Percentiles rank a stretch among this genome's conserved stretches.
Conservation (phyloP, 2,888 invertebrate genomes). For the Eudemis profundana region DNA sequence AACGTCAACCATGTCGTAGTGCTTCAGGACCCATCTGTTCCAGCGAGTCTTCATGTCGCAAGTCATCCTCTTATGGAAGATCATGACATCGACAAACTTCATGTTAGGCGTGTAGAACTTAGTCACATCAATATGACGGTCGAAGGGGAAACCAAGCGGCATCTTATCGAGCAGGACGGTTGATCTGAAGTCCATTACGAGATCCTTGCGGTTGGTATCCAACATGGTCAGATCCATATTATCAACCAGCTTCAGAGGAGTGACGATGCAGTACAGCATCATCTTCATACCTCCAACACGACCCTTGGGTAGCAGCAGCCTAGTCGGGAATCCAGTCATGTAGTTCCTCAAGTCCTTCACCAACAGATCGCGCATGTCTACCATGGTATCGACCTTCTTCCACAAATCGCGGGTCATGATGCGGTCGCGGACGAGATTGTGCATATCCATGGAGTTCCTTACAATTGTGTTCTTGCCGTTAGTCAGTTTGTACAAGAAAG, state of each 20-base stretch:
- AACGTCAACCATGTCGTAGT: slow-evolving; percentile 65
- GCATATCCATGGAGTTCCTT: slow-evolving; percentile 87
- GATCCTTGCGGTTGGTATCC: slow-evolving; percentile 78
- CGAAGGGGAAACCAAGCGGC: slow-evolving; percentile 90
- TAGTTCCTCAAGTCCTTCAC: slow-evolving; percentile 73
- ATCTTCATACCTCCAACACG: slow-evolving; percentile 87
- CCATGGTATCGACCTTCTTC: slow-evolving; percentile 86
- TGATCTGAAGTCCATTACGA: slow-evolving; percentile 68
- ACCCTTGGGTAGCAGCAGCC: slow-evolving; percentile 90
- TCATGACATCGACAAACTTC: slow-evolving; percentile 86
- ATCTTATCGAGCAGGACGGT: slow-evolving; percentile 84
- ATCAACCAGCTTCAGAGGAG: slow-evolving; percentile 80
- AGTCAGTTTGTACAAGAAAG: slow-evolving; percentile 85
- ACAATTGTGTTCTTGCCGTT: slow-evolving; percentile 88
- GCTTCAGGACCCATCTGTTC: slow-evolving; percentile 69
- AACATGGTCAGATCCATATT: slow-evolving; percentile 67
- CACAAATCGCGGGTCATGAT: slow-evolving; percentile 87
- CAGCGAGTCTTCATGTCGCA: slow-evolving; percentile 79
- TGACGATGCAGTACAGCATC: slow-evolving; percentile 87
- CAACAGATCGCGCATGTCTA: slow-evolving; percentile 66
- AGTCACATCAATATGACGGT: slow-evolving; percentile 86
- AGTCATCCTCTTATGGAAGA: slow-evolving; percentile 86
- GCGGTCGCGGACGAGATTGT: slow-evolving; percentile 87
- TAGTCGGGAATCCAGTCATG: slow-evolving; percentile 89
- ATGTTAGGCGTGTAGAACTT: slow-evolving; percentile 88